phyloP scores from a whole-genome alignment of 1,140 invertebrate species.

The Sycobia sp. region DNA sequence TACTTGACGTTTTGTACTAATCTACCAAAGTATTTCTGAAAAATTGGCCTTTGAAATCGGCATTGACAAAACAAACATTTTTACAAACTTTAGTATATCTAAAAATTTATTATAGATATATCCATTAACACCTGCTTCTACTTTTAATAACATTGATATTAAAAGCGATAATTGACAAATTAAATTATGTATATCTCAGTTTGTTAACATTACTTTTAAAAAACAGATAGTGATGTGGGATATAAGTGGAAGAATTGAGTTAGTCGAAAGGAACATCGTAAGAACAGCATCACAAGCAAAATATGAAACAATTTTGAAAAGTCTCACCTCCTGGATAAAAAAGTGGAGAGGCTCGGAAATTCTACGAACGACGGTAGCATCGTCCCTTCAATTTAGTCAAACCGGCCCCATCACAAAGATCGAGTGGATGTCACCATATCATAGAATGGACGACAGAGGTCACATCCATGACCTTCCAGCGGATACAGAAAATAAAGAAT shows the following conservation, averaged over 20 bases:
- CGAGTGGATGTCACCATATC: slow-evolving; percentile 69
- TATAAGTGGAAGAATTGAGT: slow-evolving; percentile 70
- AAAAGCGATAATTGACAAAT: too few relatives aligned
- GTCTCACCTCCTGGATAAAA: slow-evolving; percentile 69
- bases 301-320: slow-evolving; percentile 44
- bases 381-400: slow-evolving; percentile 68
- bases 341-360: slow-evolving; percentile 63
- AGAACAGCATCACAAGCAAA: slow-evolving; percentile 69
- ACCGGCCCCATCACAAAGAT: slow-evolving; percentile 67
- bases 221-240: slow-evolving; percentile 73
- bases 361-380: slow-evolving; percentile 67
- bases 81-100: too few relatives aligned
- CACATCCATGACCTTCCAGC: slow-evolving; percentile 57
- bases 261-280: slow-evolving; percentile 67
- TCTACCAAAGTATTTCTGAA: too few relatives aligned
- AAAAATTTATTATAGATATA: too few relatives aligned
- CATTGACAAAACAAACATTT: too few relatives aligned
- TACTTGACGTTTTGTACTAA: too few relatives aligned
- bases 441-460: slow-evolving; percentile 66
- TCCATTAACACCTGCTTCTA: too few relatives aligned
- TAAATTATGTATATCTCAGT: too few relatives aligned
- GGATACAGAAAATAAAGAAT: slow-evolving; percentile 40
- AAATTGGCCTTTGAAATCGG: too few relatives aligned
- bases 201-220: too few relatives aligned
- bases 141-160: too few relatives aligned